Conservation (phyloP, 2,888 invertebrate genomes). For the Electrophaes corylata region DNA sequence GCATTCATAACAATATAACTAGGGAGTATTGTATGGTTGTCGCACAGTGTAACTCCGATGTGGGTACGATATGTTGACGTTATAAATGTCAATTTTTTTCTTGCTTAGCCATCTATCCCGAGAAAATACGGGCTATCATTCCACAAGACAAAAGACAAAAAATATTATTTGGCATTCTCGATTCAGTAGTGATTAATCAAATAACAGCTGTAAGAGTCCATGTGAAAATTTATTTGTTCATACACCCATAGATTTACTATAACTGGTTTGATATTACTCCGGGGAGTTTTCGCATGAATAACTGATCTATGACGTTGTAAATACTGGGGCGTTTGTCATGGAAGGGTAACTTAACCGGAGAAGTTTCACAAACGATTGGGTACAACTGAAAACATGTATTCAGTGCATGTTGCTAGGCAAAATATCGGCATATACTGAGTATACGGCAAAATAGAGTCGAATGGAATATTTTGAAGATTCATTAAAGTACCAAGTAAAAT, state of each 20-base stretch:
- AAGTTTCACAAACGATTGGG: constrained; percentile 27
- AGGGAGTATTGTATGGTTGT: too few relatives aligned
- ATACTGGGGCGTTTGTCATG: constrained; percentile 30
- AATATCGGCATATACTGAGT: background rate
- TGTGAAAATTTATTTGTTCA: background rate
- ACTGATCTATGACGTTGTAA: constrained; percentile 33
- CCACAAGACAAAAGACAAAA: too few relatives aligned
- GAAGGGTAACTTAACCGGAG: constrained; percentile 30
- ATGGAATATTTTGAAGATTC: background rate
- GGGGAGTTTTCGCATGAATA: constrained; percentile 26
- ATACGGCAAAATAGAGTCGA: background rate
- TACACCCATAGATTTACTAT: background rate
- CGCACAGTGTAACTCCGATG: too few relatives aligned
- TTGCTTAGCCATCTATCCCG: too few relatives aligned
- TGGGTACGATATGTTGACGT: too few relatives aligned
- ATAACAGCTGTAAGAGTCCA: too few relatives aligned
- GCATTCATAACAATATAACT: too few relatives aligned
- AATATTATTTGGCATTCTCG: too few relatives aligned
- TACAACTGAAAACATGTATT: constrained; percentile 19
- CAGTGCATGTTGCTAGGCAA: constrained; percentile 14
- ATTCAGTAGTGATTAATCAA: too few relatives aligned
- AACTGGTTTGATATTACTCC: constrained; percentile 5
- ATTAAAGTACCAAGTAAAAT: background rate
- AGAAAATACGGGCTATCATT: too few relatives aligned
- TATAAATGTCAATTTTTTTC: too few relatives aligned